These are phyloP conservation scores for Drosophila stalkeri DNA, from an alignment of 2,888 invertebrate species.

Conservation along the genomic window DNA sequence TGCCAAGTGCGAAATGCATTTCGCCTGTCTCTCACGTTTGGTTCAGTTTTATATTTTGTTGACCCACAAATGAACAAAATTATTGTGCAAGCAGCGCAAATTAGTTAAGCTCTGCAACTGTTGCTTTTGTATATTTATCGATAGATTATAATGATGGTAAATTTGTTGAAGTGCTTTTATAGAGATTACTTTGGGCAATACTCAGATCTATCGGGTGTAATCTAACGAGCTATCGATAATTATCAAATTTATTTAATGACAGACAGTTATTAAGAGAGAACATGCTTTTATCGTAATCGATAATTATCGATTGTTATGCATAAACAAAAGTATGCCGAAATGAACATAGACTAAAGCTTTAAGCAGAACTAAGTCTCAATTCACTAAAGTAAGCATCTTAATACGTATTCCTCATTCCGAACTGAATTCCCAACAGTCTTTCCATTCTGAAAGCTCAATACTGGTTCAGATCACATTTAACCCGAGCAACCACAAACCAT, in stretches of 20 bases:
- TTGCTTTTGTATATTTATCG: slow-evolving; percentile 4
- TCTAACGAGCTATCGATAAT: background rate
- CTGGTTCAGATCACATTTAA: slow-evolving; percentile 32
- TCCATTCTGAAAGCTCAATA: background rate
- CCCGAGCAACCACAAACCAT: slow-evolving; percentile 44
- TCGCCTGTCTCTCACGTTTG: slow-evolving; percentile 14
- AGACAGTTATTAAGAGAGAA: background rate
- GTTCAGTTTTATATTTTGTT: background rate
- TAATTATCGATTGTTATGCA: background rate
- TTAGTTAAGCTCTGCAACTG: slow-evolving; percentile 4
- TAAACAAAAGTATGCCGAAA: background rate
- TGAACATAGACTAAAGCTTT: background rate
- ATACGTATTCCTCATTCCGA: background rate
- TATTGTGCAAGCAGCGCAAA: slow-evolving; percentile 1
- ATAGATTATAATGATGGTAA: background rate
- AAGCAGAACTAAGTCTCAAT: background rate
- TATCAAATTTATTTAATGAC: too few relatives aligned
- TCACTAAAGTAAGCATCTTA: background rate
- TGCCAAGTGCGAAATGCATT: slow-evolving; percentile 18
- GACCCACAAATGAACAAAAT: slow-evolving; percentile 29
- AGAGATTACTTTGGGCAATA: background rate
- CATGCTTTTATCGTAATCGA: background rate
- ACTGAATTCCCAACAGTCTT: too few relatives aligned
- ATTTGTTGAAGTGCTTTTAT: background rate
- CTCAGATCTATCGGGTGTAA: too few relatives aligned